Evolutionary conservation across 2,113 vertebrate species (phyloP), one percentile per base, ranked within the genome.

Genomic region (Panurus biarmicus): DNA sequence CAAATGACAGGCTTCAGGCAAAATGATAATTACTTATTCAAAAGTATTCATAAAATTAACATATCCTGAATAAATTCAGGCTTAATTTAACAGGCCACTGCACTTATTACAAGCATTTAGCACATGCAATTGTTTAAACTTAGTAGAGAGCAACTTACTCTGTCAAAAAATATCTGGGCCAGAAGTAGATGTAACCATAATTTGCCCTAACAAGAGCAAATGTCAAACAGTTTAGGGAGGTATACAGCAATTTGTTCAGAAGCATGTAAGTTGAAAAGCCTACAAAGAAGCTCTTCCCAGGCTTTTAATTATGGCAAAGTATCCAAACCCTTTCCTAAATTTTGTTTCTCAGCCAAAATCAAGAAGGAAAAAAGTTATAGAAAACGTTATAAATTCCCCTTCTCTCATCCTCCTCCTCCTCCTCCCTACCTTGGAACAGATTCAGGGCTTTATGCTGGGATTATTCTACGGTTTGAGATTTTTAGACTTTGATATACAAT

Each of bases 11-110:
- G 89, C 87, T 89, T 76, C 54, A 21, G 85, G 73, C 89, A 88
- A 94, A 78, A 84, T 40, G 25, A 57, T 89, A 86, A 93, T 96
- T 79, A 91, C 80, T 93, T 74, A 71, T 50, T 90, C 85, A 73
- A 74, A 94, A 82, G 70, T 74, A 91, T 80, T 86, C 78, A 95
- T 90, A 75, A 93, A 89, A 92, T 89, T 87, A 80, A 94, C 85
- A 70, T 75, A 85, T 57, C 51, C 81, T 84, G 93, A 93, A 93
- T 91, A 67, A 87, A 82, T 88, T 82, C 82, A 72, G 65, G 58
- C 71, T 93, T 95, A 54, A 85, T 96, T 97, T 93, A 95, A 93
- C 87, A 95, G 96, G 54, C 84, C 44, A 33, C 58, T 95, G 82
- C 67, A 31, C 81, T 84, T 67, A 72, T 28, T 94, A 73, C 53